Base-by-base conservation (phyloP, 2,797 vertebrate species). In the Poeciliopsis presidionis region DNA sequence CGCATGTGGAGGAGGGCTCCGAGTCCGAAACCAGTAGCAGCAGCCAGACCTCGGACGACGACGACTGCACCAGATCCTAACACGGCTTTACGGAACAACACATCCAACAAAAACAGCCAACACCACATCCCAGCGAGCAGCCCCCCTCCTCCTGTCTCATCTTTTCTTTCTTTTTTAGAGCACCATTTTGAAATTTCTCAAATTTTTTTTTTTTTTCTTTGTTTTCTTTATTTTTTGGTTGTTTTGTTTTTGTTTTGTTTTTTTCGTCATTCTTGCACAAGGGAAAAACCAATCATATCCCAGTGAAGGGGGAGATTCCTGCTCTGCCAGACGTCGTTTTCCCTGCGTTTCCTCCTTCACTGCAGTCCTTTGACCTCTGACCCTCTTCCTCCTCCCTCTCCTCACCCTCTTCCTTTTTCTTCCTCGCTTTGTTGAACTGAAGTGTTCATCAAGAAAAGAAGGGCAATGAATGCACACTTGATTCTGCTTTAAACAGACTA, bases 11-110 rank as follows among this genome's bases (percentile, higher is more conserved):
- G 80, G 97, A 98, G 93, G 97, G 96, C 91, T 98, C 97, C 0
- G 98, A 98, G 90, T 97, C 97, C 1, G 98, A 99, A 94, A 99
- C 98, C 81, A 95, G 94, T 94, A 99, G 98, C 97, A 96, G 96
- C 94, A 98, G 97, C 87, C 97, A 99, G 96, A 99, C 97, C 81
- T 98, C 97, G 70, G 98, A 99, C 80, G 98, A 99, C 1, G 97
- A 96, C 75, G 95, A 96, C 91, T 93, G 92, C 93, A 92, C 93
- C 93, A 94, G 91, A 94, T 95, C 95, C 94, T 96, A 95, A 96
- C 87, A 92, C 92, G 93, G 95, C 95, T 95, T 95, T 94, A 95
- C 47, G 91, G 92, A 95, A 93, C 93, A 95, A 93, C 90, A 87
- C 69, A 83, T 71, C 80, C 74, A 81, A 81, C 80, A 92, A 84